A percentile compares a stretch with the other conserved stretches of the same genome.
Evolutionary conservation across 2,797 vertebrate genomes (phyloP).

Genomic region (Ibycter americanus): DNA sequence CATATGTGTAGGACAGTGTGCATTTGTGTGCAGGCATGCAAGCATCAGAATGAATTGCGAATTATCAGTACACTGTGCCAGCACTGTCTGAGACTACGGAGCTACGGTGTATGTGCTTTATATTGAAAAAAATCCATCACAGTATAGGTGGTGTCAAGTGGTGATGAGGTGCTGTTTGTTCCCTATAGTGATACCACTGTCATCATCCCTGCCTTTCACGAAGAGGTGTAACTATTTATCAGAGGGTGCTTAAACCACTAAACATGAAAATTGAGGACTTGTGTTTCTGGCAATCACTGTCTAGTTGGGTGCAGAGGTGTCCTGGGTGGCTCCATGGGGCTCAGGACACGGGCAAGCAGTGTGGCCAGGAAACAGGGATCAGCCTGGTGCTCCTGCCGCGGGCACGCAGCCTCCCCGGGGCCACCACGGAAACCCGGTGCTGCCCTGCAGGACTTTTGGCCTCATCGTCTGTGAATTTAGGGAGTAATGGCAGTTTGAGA

Average conservation of each 20-base stretch:
- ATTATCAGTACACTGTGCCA: background rate
- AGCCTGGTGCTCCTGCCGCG: accelerated
- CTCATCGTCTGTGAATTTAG: background rate
- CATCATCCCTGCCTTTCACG: background rate
- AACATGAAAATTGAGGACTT: background rate
- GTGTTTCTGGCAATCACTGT: background rate
- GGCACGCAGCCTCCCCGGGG: accelerated
- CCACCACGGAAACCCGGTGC: background rate
- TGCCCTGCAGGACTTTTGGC: background rate
- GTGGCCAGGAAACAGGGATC: background rate
- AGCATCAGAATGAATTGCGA: background rate
- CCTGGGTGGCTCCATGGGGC: background rate
- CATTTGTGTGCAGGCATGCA: background rate
- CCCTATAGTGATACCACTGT: background rate
- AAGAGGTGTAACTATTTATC: background rate
- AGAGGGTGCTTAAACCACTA: background rate
- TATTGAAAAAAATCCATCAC: background rate
- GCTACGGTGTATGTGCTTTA: background rate
- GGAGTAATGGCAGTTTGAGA: background rate
- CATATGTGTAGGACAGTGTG: background rate
- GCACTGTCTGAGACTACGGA: background rate
- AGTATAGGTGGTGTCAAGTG: background rate
- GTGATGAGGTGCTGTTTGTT: background rate
- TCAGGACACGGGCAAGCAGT: accelerated
- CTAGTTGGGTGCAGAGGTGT: background rate